Evolutionary conservation across 2,797 vertebrate species (phyloP), one percentile per base, ranked within the genome.

Genomic region (Nasua narica): DNA sequence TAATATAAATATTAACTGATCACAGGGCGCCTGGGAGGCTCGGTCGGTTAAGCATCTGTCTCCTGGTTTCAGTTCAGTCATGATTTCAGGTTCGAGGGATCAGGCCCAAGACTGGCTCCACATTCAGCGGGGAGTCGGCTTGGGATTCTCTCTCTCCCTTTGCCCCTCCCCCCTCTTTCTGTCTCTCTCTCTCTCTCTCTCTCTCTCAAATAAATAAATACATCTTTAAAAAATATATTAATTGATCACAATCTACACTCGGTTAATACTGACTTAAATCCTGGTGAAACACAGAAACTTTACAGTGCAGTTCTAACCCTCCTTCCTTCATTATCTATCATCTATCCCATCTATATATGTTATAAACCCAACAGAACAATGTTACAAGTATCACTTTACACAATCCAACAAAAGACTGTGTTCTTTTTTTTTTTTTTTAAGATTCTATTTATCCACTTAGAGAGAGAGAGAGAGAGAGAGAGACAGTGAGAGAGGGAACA

Each of bases 61-160:
- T 35, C n/a, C n/a, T 19, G 18, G 65, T 35, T 35, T 35, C n/a
- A 0, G 65, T 32, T 67, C n/a, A 10, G 18, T 67, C 65, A 35
- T 21, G n/a, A 32, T 62, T 14, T 67, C n/a, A 5, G 3, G 16
- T 18, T 67, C n/a, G 1, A 19, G 9, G 65, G 65, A 67, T 67
- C n/a, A 2, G n/a, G 18, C n/a, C n/a, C 0, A 0, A 0, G 3
- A 65, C 16, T 2, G 8, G n/a, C 16, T 35, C 32, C 16, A 10
- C 8, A n/a, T 32, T n/a, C 7, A n/a, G 62, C 35, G 65, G 65
- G 16, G 16, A 67, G n/a, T 67, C 65, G 35, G 65, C n/a, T 2
- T n/a, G 3, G n/a, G n/a, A 19, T 19, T 35, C 62, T 67, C 62
- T 35, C 8, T n/a, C 62, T 67, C 16, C 32, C 8, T 35, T 32